Base-by-base conservation (phyloP, 2,888 invertebrate species). In the Epirrhoe tristata region DNA sequence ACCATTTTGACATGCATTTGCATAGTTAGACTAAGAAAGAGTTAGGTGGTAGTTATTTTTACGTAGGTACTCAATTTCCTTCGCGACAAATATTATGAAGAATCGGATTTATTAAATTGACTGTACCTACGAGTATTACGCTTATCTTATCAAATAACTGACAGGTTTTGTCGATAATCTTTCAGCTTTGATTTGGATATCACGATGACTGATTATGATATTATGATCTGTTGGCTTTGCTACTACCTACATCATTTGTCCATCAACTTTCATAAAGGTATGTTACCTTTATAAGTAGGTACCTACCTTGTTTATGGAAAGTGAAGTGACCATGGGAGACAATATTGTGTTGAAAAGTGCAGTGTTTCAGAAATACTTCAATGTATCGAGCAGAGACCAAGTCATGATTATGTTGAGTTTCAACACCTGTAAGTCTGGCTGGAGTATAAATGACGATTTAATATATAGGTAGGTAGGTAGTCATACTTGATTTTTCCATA, bases 231-330 rank as follows among this genome's bases (percentile, higher is more conserved):
- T 43, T 43, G 39, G 5, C 39, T 43, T 10, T 12, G 39, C 39
- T 43, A 43, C 39, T 43, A 43, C 39, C 39, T 43, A 43, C 39
- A 43, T 43, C 39, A 43, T 43, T 43, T 43, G 39, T 43, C 39
- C 39, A 43, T 43, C 10, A 43, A 43, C 39, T 43, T 43, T n/a
- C n/a, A n/a, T n/a, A n/a, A n/a, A n/a, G n/a, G n/a, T n/a, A n/a
- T n/a, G n/a, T n/a, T n/a, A n/a, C n/a, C n/a, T n/a, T n/a, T n/a
- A n/a, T n/a, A n/a, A n/a, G n/a, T n/a, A n/a, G n/a, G n/a, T n/a
- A n/a, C n/a, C n/a, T n/a, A 10, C 12, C 12, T 43, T 10, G 8
- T 43, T 43, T 43, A 43, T 39, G 36, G 36, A 43, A 43, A 43
- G 39, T 43, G 39, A 43, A 43, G 39, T 43, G 39, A 39, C 12